Percentiles rank a stretch among this genome's conserved stretches.
Conservation (phyloP, 2,888 invertebrate genomes). For the Polylopha cassiicola region DNA sequence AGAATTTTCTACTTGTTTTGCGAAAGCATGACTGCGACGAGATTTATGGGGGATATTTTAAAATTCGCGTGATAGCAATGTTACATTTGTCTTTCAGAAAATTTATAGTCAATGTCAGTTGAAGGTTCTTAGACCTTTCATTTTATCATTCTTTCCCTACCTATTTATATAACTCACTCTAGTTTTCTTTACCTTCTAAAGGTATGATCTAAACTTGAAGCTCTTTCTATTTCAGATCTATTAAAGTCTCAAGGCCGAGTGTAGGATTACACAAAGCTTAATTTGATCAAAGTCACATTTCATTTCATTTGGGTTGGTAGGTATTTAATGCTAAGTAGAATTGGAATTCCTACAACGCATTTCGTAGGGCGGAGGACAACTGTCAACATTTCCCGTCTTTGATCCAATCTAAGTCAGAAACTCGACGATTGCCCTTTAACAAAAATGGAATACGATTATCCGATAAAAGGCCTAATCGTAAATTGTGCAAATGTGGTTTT, state of each 20-base stretch:
- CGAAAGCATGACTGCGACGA: slow-evolving; percentile 1
- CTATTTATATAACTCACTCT: too few species aligned
- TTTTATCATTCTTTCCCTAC: too few species aligned
- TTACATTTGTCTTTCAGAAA: too few species aligned
- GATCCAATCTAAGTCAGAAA: slow-evolving; percentile 26
- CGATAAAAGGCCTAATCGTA: slow-evolving; percentile 40
- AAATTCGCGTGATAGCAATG: slow-evolving; percentile 14
- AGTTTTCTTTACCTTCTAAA: too few species aligned
- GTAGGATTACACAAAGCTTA: not conserved
- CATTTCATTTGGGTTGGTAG: slow-evolving; percentile 5
- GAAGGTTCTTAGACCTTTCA: too few species aligned
- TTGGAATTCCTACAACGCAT: slow-evolving; percentile 10
- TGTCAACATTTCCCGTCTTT: slow-evolving; percentile 32
- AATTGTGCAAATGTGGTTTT: slow-evolving; percentile 40
- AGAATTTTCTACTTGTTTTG: slow-evolving; percentile 4
- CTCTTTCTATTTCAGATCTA: too few species aligned
- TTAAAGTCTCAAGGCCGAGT: too few species aligned
- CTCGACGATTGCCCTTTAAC: slow-evolving; percentile 31
- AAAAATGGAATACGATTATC: slow-evolving; percentile 41
- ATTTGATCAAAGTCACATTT: not conserved
- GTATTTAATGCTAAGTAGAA: slow-evolving; percentile 4
- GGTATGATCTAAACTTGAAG: too few species aligned
- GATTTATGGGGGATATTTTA: slow-evolving; percentile 1
- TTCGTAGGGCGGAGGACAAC: slow-evolving; percentile 25
- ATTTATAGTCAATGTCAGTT: too few species aligned